Evolutionary conservation across 2,113 vertebrate species (phyloP), one percentile per base, ranked within the genome.

Genomic region (Sakesphorus luctuosus): DNA sequence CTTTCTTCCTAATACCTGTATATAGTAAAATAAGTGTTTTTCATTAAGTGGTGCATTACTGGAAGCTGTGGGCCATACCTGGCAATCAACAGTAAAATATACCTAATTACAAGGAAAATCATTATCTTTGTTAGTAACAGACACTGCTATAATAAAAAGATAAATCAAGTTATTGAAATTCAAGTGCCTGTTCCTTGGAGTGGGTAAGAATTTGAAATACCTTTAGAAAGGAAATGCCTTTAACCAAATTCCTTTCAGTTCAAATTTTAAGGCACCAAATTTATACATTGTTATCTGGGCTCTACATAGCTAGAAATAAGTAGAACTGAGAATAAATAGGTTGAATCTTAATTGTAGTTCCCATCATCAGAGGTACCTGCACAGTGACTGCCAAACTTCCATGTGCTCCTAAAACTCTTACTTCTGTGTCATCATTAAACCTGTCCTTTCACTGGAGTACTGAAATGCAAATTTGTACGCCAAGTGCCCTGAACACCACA

Each of bases 1-100:
- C 93, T 99, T 99, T 88, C 98, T 98, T 84, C 99, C 99, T 53
- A 99, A 97, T 69, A 99, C 99, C 99, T 99, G 96, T 38, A 66
- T n/a, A 25, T 46, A 84, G 77, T 10, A 71, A 58, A 89, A 65
- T 16, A 81, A 65, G 50, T 23, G 3, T 50, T 53, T 65, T 44
- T 78, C 20, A 21, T 79, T 87, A 80, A 59, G 12, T 11, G 52
- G 44, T 18, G 44, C 9, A 5, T 75, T 80, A 72, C 19, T 76
- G 56, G 10, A 52, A 84, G 36, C 68, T 84, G 17, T 25, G 33
- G 33, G 68, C 36, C 28, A 62, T 2, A 79, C 56, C 26, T 74
- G 44, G 61, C 31, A 78, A 71, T 84, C 78, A 74, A 44, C 68
- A 47, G 47, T 55, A 81, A 76, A 92, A 87, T 38, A 58, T 4